Evolutionary conservation across 2,888 invertebrate genomes (phyloP).

Genomic region (Meiosimyza platycephala): DNA sequence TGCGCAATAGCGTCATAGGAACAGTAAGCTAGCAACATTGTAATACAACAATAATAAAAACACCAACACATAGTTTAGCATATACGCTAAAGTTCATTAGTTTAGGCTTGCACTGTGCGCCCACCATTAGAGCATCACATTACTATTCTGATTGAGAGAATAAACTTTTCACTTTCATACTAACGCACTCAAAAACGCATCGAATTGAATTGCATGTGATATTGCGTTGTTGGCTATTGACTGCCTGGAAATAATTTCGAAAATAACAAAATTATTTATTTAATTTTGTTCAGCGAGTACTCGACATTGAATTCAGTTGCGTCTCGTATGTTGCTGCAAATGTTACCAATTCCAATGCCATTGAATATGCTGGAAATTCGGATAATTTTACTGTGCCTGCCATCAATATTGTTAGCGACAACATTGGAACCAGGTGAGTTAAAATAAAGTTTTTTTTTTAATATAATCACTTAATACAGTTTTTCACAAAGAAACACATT

Average conservation of each 20-base stretch:
- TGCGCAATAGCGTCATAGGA: constrained; percentile 1
- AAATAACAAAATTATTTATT: too few relatives aligned
- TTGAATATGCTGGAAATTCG: constrained; percentile 67
- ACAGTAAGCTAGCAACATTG: constrained; percentile 28
- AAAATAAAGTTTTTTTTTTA: not conserved
- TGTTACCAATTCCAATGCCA: constrained; percentile 57
- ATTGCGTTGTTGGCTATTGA: too few relatives aligned
- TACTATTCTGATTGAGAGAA: too few relatives aligned
- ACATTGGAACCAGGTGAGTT: constrained; percentile 67
- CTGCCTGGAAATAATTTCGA: too few relatives aligned
- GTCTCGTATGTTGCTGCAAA: constrained; percentile 47
- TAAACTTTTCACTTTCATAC: not conserved
- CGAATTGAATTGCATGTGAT: too few relatives aligned
- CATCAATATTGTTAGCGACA: constrained; percentile 67
- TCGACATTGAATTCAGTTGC: not conserved
- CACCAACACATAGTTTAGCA: not conserved
- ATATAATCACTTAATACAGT: too few relatives aligned
- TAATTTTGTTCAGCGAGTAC: not conserved
- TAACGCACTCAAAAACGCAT: not conserved
- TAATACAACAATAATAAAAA: not conserved
- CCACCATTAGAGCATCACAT: too few relatives aligned
- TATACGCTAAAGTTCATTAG: not conserved
- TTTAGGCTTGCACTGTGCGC: too few relatives aligned
- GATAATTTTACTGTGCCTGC: constrained; percentile 67
- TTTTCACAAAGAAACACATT: too few relatives aligned